These are phyloP conservation scores for Parazoanthus atlanticus DNA, from an alignment of 92 coral and sea anemone species.

Conservation along the genomic window DNA sequence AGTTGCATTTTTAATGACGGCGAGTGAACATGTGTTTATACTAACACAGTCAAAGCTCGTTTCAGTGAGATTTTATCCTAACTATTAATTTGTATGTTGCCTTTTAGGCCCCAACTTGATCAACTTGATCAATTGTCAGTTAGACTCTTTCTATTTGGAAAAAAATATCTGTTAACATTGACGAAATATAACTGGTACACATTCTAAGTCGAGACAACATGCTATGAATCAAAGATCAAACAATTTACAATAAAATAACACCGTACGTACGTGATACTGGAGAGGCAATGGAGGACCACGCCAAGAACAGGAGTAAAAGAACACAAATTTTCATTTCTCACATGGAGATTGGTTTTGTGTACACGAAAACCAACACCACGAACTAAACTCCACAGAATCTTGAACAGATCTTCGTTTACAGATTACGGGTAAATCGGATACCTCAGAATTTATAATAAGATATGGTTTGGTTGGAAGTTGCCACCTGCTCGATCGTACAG, in stretches of 20 bases:
- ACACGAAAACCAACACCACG: slow-evolving; percentile 19
- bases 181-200: not conserved
- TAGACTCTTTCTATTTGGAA: no score
- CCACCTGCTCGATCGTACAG: slow-evolving; percentile 25
- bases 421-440: slow-evolving; percentile 43
- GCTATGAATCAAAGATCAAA: slow-evolving; percentile 35
- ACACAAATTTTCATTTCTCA: slow-evolving; percentile 77
- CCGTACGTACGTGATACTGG: slow-evolving; percentile 83
- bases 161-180: no score
- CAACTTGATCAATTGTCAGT: not conserved
- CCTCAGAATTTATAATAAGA: slow-evolving; percentile 40
- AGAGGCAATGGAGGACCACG: slow-evolving; percentile 84
- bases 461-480: not conserved
- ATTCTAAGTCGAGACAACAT: slow-evolving; percentile 15
- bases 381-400: not conserved
- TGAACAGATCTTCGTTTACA: slow-evolving; percentile 8
- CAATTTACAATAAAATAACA: not conserved
- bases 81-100: not conserved
- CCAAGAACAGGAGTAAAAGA: slow-evolving; percentile 73
- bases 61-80: not conserved
- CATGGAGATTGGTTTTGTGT: slow-evolving; percentile 57
- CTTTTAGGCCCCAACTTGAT: not conserved
- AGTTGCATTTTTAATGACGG: slow-evolving; percentile 38
- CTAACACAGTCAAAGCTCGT: not conserved
- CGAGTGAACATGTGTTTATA: not conserved